phyloP scores from a whole-genome alignment of 2,797 vertebrate genomes.

The Melanotaenia trifasciata region DNA sequence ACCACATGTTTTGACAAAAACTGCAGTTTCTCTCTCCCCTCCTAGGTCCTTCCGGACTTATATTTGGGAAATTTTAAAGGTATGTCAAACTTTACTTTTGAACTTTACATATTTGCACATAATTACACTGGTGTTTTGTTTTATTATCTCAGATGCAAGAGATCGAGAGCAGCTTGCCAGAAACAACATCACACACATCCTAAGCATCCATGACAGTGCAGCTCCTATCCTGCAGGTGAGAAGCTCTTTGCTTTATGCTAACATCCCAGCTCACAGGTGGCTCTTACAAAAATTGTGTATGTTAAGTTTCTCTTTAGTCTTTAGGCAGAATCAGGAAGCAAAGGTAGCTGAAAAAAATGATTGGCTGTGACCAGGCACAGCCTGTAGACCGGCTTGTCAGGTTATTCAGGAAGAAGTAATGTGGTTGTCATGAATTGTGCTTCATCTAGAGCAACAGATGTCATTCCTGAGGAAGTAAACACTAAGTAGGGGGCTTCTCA shows the following conservation, averaged over 20 bases:
- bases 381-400: slow-evolving; percentile 57
- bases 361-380: slow-evolving; percentile 6
- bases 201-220: slow-evolving; percentile 91
- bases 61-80: slow-evolving; percentile 98
- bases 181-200: slow-evolving; percentile 95
- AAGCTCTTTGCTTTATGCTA: not conserved
- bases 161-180: slow-evolving; percentile 90
- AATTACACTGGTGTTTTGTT: not conserved
- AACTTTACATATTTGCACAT: not conserved
- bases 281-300: not conserved
- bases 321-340: not conserved
- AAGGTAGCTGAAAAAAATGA: slow-evolving; percentile 1
- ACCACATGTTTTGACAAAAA: not conserved
- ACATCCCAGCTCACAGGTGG: not conserved
- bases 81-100: slow-evolving; percentile 59
- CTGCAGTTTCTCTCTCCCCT: slow-evolving; percentile 10
- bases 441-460: slow-evolving; percentile 20
- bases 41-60: slow-evolving; percentile 92
- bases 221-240: slow-evolving; percentile 91
- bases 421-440: not conserved
- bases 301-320: not conserved
- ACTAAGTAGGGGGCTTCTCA: slow-evolving; percentile 17
- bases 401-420: slow-evolving; percentile 50
- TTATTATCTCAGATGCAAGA: slow-evolving; percentile 86
- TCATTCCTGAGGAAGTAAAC: slow-evolving; percentile 25